Evolutionary conservation across 2,888 invertebrate genomes (phyloP).

Genomic region (Biston betularia): DNA sequence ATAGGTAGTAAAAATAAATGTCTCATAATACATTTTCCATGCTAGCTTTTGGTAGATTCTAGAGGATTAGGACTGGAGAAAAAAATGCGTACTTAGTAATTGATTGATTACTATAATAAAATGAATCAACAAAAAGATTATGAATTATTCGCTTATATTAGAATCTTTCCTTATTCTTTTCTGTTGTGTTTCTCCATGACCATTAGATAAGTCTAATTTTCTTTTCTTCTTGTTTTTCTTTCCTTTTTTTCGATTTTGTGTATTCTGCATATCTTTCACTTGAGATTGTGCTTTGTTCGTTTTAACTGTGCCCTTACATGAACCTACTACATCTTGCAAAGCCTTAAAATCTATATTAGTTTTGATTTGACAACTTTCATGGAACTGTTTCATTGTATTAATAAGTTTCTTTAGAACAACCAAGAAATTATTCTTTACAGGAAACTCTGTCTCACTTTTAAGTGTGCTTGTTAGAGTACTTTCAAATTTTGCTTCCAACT

Average conservation of each 20-base stretch:
- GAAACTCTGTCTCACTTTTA: slow-evolving; percentile 64
- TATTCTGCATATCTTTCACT: slow-evolving; percentile 45
- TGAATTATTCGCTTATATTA: slow-evolving; percentile 53
- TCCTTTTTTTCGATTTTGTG: slow-evolving; percentile 48
- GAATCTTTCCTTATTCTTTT: slow-evolving; percentile 62
- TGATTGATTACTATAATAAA: slow-evolving; percentile 35
- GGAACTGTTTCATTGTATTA: slow-evolving; percentile 78
- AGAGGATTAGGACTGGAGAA: slow-evolving; percentile 1
- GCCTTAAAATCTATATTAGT: slow-evolving; percentile 66
- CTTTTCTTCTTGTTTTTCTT: slow-evolving; percentile 73
- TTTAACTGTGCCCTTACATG: slow-evolving; percentile 64
- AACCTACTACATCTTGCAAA: slow-evolving; percentile 59
- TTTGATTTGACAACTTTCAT: slow-evolving; percentile 70
- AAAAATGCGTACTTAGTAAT: slow-evolving; percentile 21
- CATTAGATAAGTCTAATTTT: slow-evolving; percentile 64
- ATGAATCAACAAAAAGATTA: slow-evolving; percentile 30
- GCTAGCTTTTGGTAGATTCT: no score
- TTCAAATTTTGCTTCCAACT: slow-evolving; percentile 80
- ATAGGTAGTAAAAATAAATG: no score
- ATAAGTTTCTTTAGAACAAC: slow-evolving; percentile 83
- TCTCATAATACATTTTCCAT: no score
- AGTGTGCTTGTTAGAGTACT: slow-evolving; percentile 71
- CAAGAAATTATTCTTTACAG: slow-evolving; percentile 86
- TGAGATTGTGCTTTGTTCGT: slow-evolving; percentile 53
- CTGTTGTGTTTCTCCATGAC: slow-evolving; percentile 57